phyloP scores from a whole-genome alignment of 2,888 invertebrate genomes.

The Phytoseiulus persimilis region DNA sequence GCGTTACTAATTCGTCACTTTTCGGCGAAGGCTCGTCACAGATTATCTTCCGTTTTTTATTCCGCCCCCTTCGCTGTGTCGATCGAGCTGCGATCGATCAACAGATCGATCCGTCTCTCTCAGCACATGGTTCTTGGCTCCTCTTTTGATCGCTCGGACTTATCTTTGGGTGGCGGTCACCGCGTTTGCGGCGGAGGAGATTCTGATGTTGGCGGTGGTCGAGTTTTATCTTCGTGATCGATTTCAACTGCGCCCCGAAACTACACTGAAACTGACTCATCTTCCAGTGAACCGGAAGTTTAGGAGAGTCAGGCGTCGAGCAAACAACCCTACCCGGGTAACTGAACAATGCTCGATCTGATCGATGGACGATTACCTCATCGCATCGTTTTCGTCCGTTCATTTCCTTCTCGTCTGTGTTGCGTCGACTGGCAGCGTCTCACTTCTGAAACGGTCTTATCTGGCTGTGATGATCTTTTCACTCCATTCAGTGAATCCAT shows the following conservation, averaged over 20 bases:
- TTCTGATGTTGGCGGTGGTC: neutral
- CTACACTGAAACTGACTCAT: neutral
- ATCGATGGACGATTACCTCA: neutral
- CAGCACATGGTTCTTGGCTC: neutral
- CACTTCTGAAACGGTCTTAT: neutral
- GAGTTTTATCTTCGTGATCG: neutral
- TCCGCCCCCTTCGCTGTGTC: neutral
- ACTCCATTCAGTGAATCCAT: neutral
- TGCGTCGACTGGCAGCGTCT: neutral
- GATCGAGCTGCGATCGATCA: neutral
- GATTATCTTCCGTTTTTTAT: neutral
- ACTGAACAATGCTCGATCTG: neutral
- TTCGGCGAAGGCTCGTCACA: neutral
- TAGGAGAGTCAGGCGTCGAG: neutral
- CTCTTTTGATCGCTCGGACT: neutral
- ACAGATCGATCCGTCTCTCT: neutral
- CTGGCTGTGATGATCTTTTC: no score
- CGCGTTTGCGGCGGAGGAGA: no score
- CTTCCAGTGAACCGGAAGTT: neutral
- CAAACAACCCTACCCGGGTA: neutral
- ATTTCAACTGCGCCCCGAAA: neutral
- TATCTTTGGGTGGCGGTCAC: neutral
- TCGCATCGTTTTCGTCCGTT: neutral
- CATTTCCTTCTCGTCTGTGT: neutral
- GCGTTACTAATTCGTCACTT: neutral